Percentiles rank a stretch among this genome's conserved stretches.
Conservation (phyloP, 2,113 vertebrate species). For the Psittacara wagleri region DNA sequence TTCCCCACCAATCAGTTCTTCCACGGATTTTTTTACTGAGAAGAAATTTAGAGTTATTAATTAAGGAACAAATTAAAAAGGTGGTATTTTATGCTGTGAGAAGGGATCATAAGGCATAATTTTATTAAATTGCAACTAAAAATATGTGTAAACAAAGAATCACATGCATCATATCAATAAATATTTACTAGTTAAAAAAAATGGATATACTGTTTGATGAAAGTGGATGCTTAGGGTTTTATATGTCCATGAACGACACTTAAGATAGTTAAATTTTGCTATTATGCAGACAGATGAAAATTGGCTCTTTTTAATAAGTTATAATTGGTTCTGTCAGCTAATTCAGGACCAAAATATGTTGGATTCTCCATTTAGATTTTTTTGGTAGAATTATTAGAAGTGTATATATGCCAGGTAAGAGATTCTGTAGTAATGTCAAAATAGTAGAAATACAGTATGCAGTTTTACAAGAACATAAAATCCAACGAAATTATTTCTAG, state of each 20-base stretch:
- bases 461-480: not conserved
- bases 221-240: conserved; percentile 2
- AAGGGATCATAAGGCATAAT: not conserved
- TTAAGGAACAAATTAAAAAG: conserved; percentile 1
- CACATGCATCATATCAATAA: not conserved
- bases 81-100: not conserved
- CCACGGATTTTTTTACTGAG: not conserved
- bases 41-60: conserved; percentile 2
- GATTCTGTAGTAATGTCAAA: not conserved
- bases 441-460: not conserved
- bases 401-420: not conserved
- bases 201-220: not conserved
- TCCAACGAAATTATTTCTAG: not conserved
- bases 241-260: not conserved
- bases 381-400: not conserved
- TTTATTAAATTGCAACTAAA: not conserved
- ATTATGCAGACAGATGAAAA: not conserved
- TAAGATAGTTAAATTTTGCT: not conserved
- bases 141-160: not conserved
- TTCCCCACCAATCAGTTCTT: not conserved
- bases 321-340: conserved; percentile 38
- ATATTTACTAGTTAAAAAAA: not conserved
- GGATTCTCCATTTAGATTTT: conserved; percentile 11
- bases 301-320: not conserved
- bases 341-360: conserved; percentile 17